Conservation (phyloP, 2,797 vertebrate species). For the Scyliorhinus canicula region DNA sequence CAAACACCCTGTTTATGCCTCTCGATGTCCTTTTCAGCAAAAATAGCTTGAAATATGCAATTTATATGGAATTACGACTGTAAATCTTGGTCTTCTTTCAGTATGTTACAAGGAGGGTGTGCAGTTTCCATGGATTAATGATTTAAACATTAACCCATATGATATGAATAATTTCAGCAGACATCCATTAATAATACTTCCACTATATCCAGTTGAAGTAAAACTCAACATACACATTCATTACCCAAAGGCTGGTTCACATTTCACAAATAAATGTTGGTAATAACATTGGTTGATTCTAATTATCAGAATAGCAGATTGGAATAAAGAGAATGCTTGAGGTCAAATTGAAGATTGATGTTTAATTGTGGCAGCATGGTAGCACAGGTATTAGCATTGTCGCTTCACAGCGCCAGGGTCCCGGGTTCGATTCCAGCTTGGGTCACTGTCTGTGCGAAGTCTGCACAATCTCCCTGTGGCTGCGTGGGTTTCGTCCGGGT, state of each 20-base stretch:
- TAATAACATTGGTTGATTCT: neutral
- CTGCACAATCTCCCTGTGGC: no score
- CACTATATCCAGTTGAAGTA: neutral
- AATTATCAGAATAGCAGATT: neutral
- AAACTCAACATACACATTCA: neutral
- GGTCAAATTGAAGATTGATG: no score
- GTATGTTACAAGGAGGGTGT: neutral
- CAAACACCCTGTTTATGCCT: neutral
- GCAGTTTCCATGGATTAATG: neutral
- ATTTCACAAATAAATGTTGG: neutral
- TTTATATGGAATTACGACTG: neutral
- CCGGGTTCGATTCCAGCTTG: no score
- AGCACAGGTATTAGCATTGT: no score
- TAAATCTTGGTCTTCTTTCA: neutral
- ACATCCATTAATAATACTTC: neutral
- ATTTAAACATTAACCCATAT: neutral
- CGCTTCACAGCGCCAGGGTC: no score
- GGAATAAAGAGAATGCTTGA: neutral
- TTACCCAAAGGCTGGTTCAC: neutral
- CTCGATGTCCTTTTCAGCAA: conserved; percentile 5
- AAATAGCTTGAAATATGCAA: neutral
- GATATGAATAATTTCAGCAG: neutral
- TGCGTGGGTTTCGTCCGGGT: no score
- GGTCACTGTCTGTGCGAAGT: no score
- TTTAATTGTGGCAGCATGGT: no score